Percentiles rank a stretch among this genome's conserved stretches.
Conservation (phyloP, 2,797 vertebrate genomes). For the Anas georgica region DNA sequence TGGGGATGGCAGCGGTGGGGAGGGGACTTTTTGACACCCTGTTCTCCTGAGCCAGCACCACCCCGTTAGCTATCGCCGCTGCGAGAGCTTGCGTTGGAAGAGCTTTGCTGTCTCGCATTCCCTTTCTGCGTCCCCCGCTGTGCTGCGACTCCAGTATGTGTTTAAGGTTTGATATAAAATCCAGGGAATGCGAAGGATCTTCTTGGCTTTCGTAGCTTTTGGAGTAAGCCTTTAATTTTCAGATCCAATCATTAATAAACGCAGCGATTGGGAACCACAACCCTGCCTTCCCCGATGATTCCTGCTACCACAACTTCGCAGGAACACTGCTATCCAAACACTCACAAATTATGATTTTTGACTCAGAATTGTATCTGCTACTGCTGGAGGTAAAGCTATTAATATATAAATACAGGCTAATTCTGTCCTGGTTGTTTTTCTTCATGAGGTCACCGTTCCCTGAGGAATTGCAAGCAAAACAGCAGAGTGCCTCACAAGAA, state of each 20-base stretch:
- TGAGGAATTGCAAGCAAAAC: slow-evolving; percentile 56
- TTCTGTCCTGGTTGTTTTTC: slow-evolving; percentile 65
- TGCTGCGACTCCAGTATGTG: neutral
- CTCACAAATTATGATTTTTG: slow-evolving; percentile 18
- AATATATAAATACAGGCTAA: slow-evolving; percentile 64
- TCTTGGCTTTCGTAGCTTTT: neutral
- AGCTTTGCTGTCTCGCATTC: neutral
- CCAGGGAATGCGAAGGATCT: slow-evolving; percentile 1
- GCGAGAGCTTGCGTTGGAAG: neutral
- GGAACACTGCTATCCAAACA: slow-evolving; percentile 9
- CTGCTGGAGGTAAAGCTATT: slow-evolving; percentile 57
- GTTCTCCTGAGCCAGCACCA: neutral
- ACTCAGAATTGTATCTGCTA: slow-evolving; percentile 26
- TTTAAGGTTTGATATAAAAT: slow-evolving; percentile 43
- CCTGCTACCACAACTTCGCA: slow-evolving; percentile 18
- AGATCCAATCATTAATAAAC: neutral
- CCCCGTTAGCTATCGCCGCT: neutral
- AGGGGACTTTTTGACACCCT: neutral
- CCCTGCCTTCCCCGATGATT: neutral
- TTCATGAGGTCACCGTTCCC: slow-evolving; percentile 58
- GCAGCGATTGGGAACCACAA: neutral
- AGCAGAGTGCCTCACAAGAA: slow-evolving; percentile 42
- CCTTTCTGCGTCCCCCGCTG: neutral
- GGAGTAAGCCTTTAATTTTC: neutral
- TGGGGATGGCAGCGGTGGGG: neutral